phyloP scores from a whole-genome alignment of 2,797 vertebrate species.

The Emys orbicularis region DNA sequence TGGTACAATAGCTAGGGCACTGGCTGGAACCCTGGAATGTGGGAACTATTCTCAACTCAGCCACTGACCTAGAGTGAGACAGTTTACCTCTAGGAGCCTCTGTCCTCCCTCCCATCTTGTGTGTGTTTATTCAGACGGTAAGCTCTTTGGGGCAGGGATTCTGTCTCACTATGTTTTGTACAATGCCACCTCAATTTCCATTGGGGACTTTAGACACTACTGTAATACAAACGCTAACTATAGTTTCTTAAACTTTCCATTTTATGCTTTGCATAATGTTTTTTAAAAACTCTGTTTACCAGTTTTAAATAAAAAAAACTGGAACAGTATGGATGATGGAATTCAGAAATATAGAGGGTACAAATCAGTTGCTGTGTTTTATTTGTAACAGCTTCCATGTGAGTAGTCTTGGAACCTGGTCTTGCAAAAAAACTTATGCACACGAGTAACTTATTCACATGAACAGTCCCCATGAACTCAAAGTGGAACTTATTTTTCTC shows the following conservation, averaged over 20 bases:
- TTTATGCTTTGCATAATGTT: neutral
- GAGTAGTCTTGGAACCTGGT: neutral
- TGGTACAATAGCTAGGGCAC: neutral
- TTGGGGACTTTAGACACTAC: neutral
- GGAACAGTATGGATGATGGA: neutral
- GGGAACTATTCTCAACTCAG: neutral
- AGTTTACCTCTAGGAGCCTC: neutral
- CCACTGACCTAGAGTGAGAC: neutral
- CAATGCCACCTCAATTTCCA: neutral
- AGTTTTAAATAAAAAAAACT: neutral
- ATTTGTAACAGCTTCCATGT: neutral
- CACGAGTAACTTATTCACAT: neutral
- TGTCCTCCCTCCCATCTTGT: neutral
- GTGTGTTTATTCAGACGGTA: neutral
- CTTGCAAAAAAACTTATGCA: neutral
- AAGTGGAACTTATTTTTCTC: neutral
- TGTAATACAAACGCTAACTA: neutral
- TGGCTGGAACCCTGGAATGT: neutral
- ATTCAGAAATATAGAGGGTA: neutral
- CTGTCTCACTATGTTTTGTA: neutral
- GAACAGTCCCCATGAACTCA: neutral
- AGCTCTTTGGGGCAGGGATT: neutral
- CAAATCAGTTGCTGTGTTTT: neutral
- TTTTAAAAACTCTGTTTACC: neutral
- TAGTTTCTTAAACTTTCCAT: neutral